Evolutionary conservation across 2,113 vertebrate species (phyloP), one percentile per base, ranked within the genome.

Genomic region (Malurus alboscapulatus): DNA sequence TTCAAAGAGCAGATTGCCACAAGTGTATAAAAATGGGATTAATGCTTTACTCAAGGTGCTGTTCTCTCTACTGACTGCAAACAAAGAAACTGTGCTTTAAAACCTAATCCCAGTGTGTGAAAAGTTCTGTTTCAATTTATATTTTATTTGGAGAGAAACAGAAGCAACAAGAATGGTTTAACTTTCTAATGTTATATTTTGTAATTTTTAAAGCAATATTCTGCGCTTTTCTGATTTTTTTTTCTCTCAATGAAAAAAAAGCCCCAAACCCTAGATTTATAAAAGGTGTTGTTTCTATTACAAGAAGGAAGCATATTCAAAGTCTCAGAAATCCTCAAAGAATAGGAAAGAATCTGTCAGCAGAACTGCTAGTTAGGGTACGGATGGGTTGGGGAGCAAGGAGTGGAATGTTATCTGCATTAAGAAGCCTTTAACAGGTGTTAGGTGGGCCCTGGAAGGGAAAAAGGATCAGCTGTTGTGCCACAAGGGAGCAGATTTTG

Each of bases 251-350:
- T 8, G 10, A 1, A 17, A 2, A 40, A 12, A 5, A 1, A 12
- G 22, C 0, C 0, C 2, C 3, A 26, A 30, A 68, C 4, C 5
- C 7, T 10, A 20, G 12, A n/a, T 45, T 78, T 44, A 32, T 16
- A 18, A 55, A 83, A 73, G 7, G 1, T 20, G 0, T n/a, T 50
- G 7, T 48, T 91, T 80, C 21, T 76, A 3, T 45, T 26, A 18
- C 10, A 25, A 68, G 40, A 48, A 63, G 26, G 5, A 83, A 67
- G 22, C 4, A 18, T 44, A 47, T 74, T 67, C 3, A 8, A 77
- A 69, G 5, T 21, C 32, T 88, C 47, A 47, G 29, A 72, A 82
- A 42, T 9, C 6, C 8, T 67, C 7, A 30, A 74, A 65, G 19
- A 40, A 36, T 1, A 1, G 12, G 11, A 79, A 58, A 67, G 10